Conservation (phyloP, 2,888 invertebrate genomes). For the Cheilosia vulpina region DNA sequence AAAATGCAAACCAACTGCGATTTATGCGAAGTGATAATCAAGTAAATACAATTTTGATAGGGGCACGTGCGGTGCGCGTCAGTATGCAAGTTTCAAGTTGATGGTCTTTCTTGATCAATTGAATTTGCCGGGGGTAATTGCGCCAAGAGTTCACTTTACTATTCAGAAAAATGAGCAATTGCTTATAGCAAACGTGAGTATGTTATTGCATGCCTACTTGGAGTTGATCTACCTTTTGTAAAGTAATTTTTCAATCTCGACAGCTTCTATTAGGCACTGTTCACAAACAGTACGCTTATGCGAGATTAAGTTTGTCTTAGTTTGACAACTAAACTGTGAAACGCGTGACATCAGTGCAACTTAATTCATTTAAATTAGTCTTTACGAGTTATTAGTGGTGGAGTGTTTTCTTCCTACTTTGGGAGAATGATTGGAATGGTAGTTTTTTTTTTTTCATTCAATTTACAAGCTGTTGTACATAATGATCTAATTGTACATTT, state of each 20-base stretch:
- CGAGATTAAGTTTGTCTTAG: background rate
- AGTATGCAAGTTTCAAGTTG: background rate
- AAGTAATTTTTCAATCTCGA: constrained; percentile 2
- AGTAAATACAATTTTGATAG: background rate
- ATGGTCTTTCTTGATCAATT: background rate
- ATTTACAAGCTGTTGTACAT: too few relatives aligned
- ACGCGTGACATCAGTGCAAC: background rate
- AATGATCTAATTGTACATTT: too few relatives aligned
- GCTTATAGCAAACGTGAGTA: background rate
- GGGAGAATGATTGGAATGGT: background rate
- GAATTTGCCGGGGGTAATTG: constrained; percentile 14
- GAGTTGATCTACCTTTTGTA: background rate
- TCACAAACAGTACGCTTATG: background rate
- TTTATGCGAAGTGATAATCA: background rate
- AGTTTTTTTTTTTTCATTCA: too few relatives aligned
- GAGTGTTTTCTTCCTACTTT: background rate
- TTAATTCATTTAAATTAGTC: background rate
- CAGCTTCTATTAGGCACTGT: background rate
- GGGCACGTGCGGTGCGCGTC: background rate
- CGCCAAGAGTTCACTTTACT: constrained; percentile 7
- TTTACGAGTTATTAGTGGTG: background rate
- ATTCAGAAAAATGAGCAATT: constrained; percentile 3
- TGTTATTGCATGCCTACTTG: background rate
- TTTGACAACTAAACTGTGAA: background rate
- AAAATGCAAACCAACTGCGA: background rate